Conservation (phyloP, 2,113 vertebrate species). For the Larimichthys crocea region DNA sequence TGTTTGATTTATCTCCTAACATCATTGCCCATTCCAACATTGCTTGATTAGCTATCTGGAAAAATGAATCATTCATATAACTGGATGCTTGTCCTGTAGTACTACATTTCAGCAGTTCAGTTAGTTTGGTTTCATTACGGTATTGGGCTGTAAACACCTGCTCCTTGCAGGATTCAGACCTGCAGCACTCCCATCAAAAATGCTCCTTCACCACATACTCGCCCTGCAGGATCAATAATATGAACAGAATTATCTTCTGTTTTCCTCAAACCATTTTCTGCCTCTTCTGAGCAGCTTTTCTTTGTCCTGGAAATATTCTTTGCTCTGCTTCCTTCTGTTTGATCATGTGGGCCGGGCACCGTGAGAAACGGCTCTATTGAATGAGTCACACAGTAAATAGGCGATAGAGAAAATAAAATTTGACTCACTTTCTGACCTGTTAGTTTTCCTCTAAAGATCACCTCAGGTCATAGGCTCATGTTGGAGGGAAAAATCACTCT, state of each 20-base stretch:
- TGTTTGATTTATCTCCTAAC: too few relatives aligned
- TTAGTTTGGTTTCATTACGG: too few relatives aligned
- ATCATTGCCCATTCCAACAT: too few relatives aligned
- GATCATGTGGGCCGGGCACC: background rate
- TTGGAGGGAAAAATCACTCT: constrained; percentile 21
- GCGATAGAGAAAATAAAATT: background rate
- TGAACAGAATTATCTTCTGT: background rate
- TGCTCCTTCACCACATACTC: background rate
- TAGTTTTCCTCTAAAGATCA: constrained; percentile 7
- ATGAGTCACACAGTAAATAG: background rate
- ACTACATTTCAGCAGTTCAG: too few relatives aligned
- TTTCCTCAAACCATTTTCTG: background rate
- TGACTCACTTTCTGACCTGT: constrained; percentile 3
- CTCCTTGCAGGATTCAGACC: background rate
- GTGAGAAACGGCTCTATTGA: constrained; percentile 15
- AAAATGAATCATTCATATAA: too few relatives aligned
- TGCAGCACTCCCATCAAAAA: background rate
- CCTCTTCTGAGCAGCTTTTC: background rate
- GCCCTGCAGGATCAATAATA: constrained; percentile 1
- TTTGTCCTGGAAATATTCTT: background rate
- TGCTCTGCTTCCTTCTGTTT: constrained; percentile 6
- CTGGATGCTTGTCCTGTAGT: too few relatives aligned
- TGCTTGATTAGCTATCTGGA: too few relatives aligned
- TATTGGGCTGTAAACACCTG: background rate
- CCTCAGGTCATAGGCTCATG: constrained; percentile 40